A percentile compares a stretch with the other conserved stretches of the same genome.
Conservation (phyloP, 2,797 vertebrate genomes). For the Nannoperca australis region DNA sequence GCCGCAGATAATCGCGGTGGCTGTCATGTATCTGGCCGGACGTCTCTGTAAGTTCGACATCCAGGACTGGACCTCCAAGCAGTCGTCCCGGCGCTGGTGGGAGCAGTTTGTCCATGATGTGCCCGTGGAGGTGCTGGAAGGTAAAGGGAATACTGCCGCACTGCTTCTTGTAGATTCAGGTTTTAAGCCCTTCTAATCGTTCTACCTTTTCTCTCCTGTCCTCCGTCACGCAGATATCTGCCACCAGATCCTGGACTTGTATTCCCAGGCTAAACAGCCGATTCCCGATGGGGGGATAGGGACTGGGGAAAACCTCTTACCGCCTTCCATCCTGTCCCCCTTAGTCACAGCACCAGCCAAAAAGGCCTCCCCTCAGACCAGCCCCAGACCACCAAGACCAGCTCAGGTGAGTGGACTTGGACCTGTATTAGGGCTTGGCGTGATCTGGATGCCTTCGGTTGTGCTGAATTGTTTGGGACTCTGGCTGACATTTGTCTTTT, state of each 20-base stretch:
- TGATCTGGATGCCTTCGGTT: neutral
- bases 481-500: neutral
- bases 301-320: slow-evolving; percentile 65
- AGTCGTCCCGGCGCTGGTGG: slow-evolving; percentile 97
- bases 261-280: slow-evolving; percentile 93
- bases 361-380: slow-evolving; percentile 91
- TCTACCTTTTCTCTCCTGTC: neutral
- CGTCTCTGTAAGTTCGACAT: slow-evolving; percentile 98
- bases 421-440: neutral
- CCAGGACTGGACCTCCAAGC: slow-evolving; percentile 97
- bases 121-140: slow-evolving; percentile 93
- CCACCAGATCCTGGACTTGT: slow-evolving; percentile 95
- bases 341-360: slow-evolving; percentile 79
- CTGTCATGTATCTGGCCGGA: slow-evolving; percentile 97
- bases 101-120: slow-evolving; percentile 98
- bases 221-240: slow-evolving; percentile 89
- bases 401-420: slow-evolving; percentile 84
- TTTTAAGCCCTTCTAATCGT: neutral
- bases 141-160: slow-evolving; percentile 70
- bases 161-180: too few relatives aligned
- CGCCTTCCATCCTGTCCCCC: slow-evolving; percentile 33
- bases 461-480: neutral
- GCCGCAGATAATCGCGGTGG: slow-evolving; percentile 94
- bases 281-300: slow-evolving; percentile 78
- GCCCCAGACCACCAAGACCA: slow-evolving; percentile 88